A percentile compares a stretch with the other conserved stretches of the same genome.
phyloP scores from a whole-genome alignment of 2,797 vertebrate genomes.

The Myripristis jacobus region DNA sequence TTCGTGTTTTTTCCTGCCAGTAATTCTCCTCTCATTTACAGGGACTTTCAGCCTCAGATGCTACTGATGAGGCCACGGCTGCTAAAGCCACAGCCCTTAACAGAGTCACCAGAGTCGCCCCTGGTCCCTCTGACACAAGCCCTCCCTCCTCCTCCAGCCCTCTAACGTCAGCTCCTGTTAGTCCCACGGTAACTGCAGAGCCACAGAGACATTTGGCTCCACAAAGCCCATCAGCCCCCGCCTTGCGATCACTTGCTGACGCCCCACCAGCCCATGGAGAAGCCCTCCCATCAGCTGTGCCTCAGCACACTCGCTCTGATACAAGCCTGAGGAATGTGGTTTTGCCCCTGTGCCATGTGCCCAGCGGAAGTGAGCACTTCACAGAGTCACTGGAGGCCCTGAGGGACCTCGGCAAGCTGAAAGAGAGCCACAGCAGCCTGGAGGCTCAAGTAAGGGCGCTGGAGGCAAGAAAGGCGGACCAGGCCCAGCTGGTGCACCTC shows the following conservation, averaged over 20 bases:
- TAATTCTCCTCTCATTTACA: constrained; percentile 5
- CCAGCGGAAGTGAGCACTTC: constrained; percentile 42
- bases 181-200: neutral
- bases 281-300: neutral
- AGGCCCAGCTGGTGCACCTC: constrained; percentile 67
- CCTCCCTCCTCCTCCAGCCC: neutral
- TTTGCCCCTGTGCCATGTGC: neutral
- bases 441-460: constrained; percentile 72
- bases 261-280: neutral
- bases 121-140: neutral
- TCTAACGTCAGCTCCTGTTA: neutral
- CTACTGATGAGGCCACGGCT: neutral
- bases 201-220: neutral
- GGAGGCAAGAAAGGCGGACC: constrained; percentile 69
- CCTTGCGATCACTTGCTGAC: neutral
- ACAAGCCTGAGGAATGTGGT: accelerated
- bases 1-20: no score
- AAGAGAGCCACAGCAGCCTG: constrained; percentile 64
- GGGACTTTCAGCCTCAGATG: constrained; percentile 8
- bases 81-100: neutral
- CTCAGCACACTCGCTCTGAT: neutral
- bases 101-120: no score
- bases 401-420: constrained; percentile 67
- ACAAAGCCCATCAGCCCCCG: neutral
- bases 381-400: constrained; percentile 70